Percentiles rank a stretch among this genome's conserved stretches.
Conservation (phyloP, 1,140 invertebrate genomes). For the Galleria mellonella region DNA sequence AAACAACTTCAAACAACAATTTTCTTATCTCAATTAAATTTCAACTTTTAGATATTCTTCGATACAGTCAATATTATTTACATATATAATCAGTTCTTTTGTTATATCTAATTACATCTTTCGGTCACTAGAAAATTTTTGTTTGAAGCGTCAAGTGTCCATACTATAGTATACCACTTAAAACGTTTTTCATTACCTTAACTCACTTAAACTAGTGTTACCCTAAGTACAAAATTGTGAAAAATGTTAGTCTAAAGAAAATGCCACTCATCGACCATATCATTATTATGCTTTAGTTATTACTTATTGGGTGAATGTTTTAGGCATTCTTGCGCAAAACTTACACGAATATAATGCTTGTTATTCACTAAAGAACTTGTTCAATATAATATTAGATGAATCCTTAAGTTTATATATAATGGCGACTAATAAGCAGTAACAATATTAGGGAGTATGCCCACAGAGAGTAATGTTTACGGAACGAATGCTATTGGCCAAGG, state of each 20-base stretch:
- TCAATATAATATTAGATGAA: no score
- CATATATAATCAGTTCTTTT: conserved; percentile 38
- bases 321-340: neutral
- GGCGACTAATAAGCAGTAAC: no score
- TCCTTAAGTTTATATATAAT: no score
- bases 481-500: no score
- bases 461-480: no score
- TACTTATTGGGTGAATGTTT: neutral
- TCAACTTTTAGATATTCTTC: conserved; percentile 38
- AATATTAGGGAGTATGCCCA: no score
- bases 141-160: conserved; percentile 36
- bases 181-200: conserved; percentile 9
- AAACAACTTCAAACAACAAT: conserved; percentile 49
- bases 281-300: conserved; percentile 7
- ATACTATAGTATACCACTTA: conserved; percentile 19
- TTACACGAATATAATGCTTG: neutral
- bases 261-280: conserved; percentile 20
- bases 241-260: conserved; percentile 39
- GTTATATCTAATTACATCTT: conserved; percentile 21
- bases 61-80: conserved; percentile 22
- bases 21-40: conserved; percentile 35
- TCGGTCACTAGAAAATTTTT: conserved; percentile 39
- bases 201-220: conserved; percentile 37
- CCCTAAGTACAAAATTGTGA: conserved; percentile 58
- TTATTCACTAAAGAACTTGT: no score